Percentiles rank a stretch among this genome's conserved stretches.
Evolutionary conservation across 1,140 invertebrate genomes (phyloP).

Genomic region (Conus betulinus): DNA sequence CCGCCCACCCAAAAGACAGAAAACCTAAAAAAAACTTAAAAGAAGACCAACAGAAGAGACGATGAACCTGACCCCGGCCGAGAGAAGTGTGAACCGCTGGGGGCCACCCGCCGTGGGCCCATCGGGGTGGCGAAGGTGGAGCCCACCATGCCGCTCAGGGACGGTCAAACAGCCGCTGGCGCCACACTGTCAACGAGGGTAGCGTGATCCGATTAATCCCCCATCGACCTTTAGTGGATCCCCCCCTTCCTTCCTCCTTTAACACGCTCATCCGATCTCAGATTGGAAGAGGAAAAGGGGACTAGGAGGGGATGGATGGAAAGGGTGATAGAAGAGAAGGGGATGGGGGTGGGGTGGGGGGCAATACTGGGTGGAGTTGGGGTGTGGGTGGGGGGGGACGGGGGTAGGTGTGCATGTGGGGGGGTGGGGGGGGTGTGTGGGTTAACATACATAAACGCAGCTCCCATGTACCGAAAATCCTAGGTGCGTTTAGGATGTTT

Average conservation of each 20-base stretch:
- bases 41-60: neutral
- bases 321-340: no score
- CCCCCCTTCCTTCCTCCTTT: neutral
- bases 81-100: constrained; percentile 1
- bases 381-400: no score
- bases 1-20: neutral
- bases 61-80: neutral
- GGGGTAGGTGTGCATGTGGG: no score
- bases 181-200: neutral
- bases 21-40: neutral
- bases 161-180: constrained; percentile 24
- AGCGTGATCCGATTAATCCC: constrained; percentile 33
- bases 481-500: no score
- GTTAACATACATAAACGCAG: no score
- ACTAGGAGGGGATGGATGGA: no score
- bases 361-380: no score
- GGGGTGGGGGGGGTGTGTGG: no score
- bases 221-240: neutral
- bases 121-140: no score
- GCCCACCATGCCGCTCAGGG: constrained; percentile 3
- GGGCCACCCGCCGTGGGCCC: neutral
- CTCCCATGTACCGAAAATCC: no score
- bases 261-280: constrained; percentile 15
- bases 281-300: no score
- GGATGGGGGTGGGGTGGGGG: no score